Evolutionary conservation across 2,888 invertebrate species (phyloP), one percentile per base, ranked within the genome.

Genomic region (Lasioglossum leucozonium): DNA sequence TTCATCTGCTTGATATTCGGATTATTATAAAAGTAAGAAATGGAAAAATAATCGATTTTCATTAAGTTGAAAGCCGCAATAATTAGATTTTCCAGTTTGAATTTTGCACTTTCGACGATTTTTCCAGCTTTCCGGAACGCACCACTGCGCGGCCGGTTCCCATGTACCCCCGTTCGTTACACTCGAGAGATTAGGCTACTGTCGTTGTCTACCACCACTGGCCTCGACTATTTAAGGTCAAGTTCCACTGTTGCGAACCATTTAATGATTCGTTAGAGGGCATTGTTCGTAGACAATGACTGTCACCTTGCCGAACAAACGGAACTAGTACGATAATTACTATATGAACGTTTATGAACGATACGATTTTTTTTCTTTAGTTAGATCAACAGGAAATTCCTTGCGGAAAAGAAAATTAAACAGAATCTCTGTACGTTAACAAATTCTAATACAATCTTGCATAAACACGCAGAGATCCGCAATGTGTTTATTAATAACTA

Each of bases 161-260:
- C n/a, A 75, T 37, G 65, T 40, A 65, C 11, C 18, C 44, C 72
- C 34, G 55, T 40, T 75, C 55, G 44, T 77, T 80, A 34, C 44
- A 67, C 75, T 62, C 16, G 26, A 26, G 51, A 58, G 79, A 82
- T 84, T 82, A 79, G n/a, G 13, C 51, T 37, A 26, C 34, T 65
- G 13, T 16, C n/a, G 26, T 47, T 62, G 69, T 44, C 72, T 76
- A 26, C 26, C 58, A 26, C 13, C 13, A 26, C 22, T 76, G 75
- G 13, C 44, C n/a, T 65, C n/a, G 40, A 16, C 62, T 55, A 62
- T 65, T 78, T 75, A 84, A 81, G 69, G 79, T 84, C 84, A 84
- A 84, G 78, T 72, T 75, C 42, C 75, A 85, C 67, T 79, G 69
- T 40, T 76, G 37, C 72, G 42, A 77, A 40, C 30, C 16, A 22